phyloP scores from a whole-genome alignment of 53 echinoderm and acorn worm genomes.

The Patiria pectinifera region DNA sequence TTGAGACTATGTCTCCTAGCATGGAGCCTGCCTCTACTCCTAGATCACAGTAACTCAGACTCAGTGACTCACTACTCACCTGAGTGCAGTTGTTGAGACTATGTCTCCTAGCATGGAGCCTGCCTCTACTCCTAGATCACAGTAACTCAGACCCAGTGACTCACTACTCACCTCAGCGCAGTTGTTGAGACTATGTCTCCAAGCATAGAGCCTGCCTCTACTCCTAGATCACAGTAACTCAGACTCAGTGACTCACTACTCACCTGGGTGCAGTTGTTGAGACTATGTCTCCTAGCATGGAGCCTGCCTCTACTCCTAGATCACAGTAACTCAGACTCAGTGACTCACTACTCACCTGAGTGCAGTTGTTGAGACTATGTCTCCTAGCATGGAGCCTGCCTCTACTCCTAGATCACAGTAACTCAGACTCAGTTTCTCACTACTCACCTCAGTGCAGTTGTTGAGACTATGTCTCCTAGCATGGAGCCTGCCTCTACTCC shows the following conservation, averaged over 20 bases:
- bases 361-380: neutral
- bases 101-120: conserved; percentile 84
- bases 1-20: conserved; percentile 10
- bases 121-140: conserved; percentile 90
- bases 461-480: no score
- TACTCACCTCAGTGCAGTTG: no score
- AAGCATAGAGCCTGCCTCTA: no score
- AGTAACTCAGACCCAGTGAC: conserved; percentile 94
- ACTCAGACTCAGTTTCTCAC: neutral
- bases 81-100: conserved; percentile 91
- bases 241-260: no score
- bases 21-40: neutral
- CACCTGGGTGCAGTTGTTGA: no score
- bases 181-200: no score
- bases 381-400: neutral
- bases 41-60: conserved; percentile 1
- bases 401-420: neutral
- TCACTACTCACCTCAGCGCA: no score
- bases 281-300: no score
- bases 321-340: no score
- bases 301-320: no score
- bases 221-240: no score
- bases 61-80: conserved; percentile 60
- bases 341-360: neutral
- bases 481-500: no score